Percentiles rank a stretch among this genome's conserved stretches.
Conservation (phyloP, 2,797 vertebrate genomes). For the Sebastiscus tertius region DNA sequence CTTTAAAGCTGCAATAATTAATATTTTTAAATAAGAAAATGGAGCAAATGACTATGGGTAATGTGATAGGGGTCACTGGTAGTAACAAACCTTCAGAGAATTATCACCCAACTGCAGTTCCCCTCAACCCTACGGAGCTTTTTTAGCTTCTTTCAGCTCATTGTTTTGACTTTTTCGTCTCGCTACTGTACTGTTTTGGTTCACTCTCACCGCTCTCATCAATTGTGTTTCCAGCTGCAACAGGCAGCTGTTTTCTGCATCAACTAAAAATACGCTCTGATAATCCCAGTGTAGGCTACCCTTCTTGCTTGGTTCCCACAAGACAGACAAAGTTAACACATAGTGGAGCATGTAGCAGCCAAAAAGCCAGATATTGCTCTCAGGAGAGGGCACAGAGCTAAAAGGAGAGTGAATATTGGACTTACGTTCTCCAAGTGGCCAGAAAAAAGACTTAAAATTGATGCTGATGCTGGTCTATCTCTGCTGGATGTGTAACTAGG, state of each 20-base stretch:
- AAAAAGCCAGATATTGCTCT: no score
- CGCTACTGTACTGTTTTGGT: background rate
- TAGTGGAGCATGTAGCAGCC: no score
- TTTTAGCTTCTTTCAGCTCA: background rate
- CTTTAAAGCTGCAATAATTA: background rate
- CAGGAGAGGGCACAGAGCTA: no score
- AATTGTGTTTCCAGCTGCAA: background rate
- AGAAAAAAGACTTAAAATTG: no score
- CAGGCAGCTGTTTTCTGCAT: background rate
- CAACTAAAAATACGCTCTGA: no score
- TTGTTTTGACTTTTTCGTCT: background rate
- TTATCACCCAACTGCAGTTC: background rate
- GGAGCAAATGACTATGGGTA: background rate
- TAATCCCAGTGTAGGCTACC: no score
- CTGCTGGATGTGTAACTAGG: no score
- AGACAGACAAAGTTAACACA: no score
- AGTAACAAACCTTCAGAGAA: background rate
- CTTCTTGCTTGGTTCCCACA: no score
- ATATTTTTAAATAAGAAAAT: background rate
- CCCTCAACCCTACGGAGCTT: accelerated
- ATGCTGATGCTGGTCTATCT: no score
- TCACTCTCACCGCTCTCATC: background rate
- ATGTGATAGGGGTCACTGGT: background rate
- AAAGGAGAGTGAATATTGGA: no score
- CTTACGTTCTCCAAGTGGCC: no score